Evolutionary conservation across 2,888 invertebrate species (phyloP), one percentile per base, ranked within the genome.

Genomic region (Sympetrum striolatum): DNA sequence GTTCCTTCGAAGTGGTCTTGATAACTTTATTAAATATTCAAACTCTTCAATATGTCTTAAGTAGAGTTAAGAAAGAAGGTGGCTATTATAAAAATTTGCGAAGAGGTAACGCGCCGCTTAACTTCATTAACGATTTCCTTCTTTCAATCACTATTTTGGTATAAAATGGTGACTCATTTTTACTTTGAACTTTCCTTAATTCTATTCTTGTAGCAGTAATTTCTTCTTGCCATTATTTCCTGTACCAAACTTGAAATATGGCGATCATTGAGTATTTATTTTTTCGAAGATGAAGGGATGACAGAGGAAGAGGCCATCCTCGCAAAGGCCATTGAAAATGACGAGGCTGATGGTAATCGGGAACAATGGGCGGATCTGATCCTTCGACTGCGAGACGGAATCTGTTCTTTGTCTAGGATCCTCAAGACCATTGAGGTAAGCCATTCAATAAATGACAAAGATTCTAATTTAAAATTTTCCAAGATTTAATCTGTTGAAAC

Each of bases 231-330:
- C 12, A 12, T 8, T 22, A n/a, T 64, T 25, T n/a, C 22, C 2
- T 64, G 8, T 25, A 6, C n/a, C n/a, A n/a, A n/a, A n/a, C n/a
- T n/a, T n/a, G n/a, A 53, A 53, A 1, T n/a, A n/a, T n/a, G n/a
- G 0, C 14, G 31, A 12, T 14, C 31, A 12, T 73, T 18, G 18
- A 53, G 1, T 3, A 18, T 82, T 81, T 64, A 15, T 80, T 22
- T 73, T n/a, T 92, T 92, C 92, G 18, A 93, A 98, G 98, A 98
- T 95, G 96, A 96, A 92, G 98, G 98, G 92, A 95, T 98, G 92
- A 98, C 98, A 91, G 98, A 98, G 94, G 98, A 98, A 94, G 98
- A 98, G 95, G 96, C 98, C 86, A 96, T 98, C 91, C 95, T 98
- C 92, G 96, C 97, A 92, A 98, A 98, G 93, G 97, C 98, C 90